Base-by-base conservation (phyloP, 2,797 vertebrate species). In the Phoeniculus purpureus region DNA sequence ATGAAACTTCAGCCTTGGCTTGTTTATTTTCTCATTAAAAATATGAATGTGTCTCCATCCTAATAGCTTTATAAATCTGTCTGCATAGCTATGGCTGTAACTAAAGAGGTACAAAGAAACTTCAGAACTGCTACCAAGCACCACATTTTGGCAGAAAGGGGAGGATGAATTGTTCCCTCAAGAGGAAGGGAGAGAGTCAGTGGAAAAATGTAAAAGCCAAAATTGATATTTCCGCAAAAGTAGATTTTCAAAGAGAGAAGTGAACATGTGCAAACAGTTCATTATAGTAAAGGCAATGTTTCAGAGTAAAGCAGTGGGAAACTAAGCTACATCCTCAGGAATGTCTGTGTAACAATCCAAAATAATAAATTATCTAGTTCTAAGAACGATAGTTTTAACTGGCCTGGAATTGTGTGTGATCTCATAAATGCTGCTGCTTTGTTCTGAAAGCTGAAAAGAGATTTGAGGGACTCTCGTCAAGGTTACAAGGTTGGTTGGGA, bases 1-100 rank as follows among this genome's bases (percentile, higher is more conserved):
- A 22, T 86, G 68, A 73, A 82, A 80, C 68, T 72, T 88, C 61
- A 62, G 40, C 52, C 29, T 91, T 80, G 66, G 15, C 12, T 66
- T 94, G 25, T 77, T 84, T 90, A 55, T 90, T 87, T 94, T 87
- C 27, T 13, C 40, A 61, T 55, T 71, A 66, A 88, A 93, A 85
- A 66, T 66, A 80, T 9, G 6, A 65, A 55, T 55, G 6, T 59
- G 7, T 89, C 55, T 19, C 27, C 71, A 7, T 65, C n/a, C 12
- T 51, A 25, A 32, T 22, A 64, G 47, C 48, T 89, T 81, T 78
- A 87, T 68, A 75, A 79, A 89, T 90, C 60, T 59, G 48, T 21
- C 23, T 70, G 22, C 21, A 16, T 60, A 37, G 22, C 81, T 87
- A 26, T 43, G 70, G 43, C 68, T 92, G 23, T 86, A 72, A 59